Evolutionary conservation across 1,140 invertebrate genomes (phyloP).

Genomic region (Archivesica marissinica): DNA sequence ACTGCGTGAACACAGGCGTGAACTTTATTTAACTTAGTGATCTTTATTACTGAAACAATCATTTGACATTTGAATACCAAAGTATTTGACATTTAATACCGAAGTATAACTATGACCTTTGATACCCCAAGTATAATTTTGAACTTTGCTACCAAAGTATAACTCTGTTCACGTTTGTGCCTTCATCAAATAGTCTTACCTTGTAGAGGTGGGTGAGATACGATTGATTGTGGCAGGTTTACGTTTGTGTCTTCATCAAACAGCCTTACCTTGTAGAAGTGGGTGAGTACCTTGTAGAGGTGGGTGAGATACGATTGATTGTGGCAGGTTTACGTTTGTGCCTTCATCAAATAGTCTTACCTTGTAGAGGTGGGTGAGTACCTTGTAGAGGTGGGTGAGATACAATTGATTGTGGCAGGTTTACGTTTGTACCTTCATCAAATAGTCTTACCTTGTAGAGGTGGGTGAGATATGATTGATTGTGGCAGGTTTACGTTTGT

Average conservation of each 20-base stretch:
- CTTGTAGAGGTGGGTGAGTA: conserved; percentile 94
- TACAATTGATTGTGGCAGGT: conserved; percentile 88
- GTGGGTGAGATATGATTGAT: conserved; percentile 86
- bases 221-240: conserved; percentile 89
- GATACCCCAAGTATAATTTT: too few relatives aligned
- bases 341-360: conserved; percentile 93
- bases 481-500: conserved; percentile 93
- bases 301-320: conserved; percentile 83
- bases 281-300: conserved; percentile 49
- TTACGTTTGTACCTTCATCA: conserved; percentile 92
- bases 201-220: conserved; percentile 22
- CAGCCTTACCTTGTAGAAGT: too few relatives aligned
- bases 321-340: conserved; percentile 92
- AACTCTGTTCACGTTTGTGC: too few relatives aligned
- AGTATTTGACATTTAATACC: too few relatives aligned
- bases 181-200: conserved; percentile 33
- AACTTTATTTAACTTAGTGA: too few relatives aligned
- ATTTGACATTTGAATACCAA: too few relatives aligned
- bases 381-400: conserved; percentile 17
- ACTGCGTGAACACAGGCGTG: too few relatives aligned
- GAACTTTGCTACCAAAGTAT: too few relatives aligned
- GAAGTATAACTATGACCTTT: too few relatives aligned
- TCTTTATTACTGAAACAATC: too few relatives aligned
- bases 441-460: conserved; percentile 94
- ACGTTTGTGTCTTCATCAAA: conserved; percentile 94